Evolutionary conservation across 2,113 vertebrate species (phyloP), one percentile per base, ranked within the genome.

Genomic region (Pelobates fuscus): DNA sequence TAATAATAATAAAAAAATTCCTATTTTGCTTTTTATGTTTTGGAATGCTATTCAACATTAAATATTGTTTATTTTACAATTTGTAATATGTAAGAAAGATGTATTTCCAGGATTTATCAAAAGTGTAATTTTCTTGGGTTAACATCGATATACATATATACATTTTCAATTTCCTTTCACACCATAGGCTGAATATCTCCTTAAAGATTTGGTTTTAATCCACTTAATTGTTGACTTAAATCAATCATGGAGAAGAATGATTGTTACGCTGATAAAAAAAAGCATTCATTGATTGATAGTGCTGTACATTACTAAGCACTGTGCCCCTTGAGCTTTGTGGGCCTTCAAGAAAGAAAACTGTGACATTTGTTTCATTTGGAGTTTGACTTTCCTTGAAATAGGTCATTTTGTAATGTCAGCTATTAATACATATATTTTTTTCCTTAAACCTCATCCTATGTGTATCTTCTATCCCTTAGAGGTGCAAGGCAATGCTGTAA

Each of bases 351-450:
- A 70, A 41, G 57, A 46, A 71, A 71, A 69, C 44, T 62, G 30
- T 46, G 65, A 46, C 21, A 61, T 55, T 71, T 67, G 65, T 77
- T 86, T 78, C 75, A 82, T 64, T 2, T 67, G 70, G 25, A 5
- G 15, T 73, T 77, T 81, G 25, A 73, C 54, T 77, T 46, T 49
- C 46, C 72, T 81, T 82, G 82, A 81, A 83, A 67, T 15, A 85
- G 74, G 73, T 78, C 74, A 82, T 81, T 84, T 88, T 83, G 69
- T 84, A 73, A 82, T 77, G 70, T 81, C 71, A 81, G 26, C 71
- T 87, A 81, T 83, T 79, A 62, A 74, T 79, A 44, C 67, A 46
- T 82, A 78, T 52, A 73, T 81, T 85, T 78, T 55, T 70, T 70
- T 79, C 58, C 75, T 77, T 63, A 81, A 82, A 85, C 67, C 78